Evolutionary conservation across 2,888 invertebrate genomes (phyloP), one percentile per base, ranked within the genome.

Genomic region (Uloborus plumipes): DNA sequence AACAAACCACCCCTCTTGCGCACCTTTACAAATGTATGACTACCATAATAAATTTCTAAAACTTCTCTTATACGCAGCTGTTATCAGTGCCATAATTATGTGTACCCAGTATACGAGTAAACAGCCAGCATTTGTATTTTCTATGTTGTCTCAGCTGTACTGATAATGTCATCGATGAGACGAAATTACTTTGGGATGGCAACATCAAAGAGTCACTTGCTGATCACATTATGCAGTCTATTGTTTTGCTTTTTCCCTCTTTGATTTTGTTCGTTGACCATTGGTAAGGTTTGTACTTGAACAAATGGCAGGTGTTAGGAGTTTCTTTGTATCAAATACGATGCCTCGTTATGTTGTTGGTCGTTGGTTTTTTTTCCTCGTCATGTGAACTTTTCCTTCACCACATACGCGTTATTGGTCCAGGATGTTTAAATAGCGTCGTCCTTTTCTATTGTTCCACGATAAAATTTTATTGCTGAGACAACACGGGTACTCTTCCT

Each of bases 101-200:
- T 39, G 39, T 39, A 39, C 3, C 9, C 39, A 39, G 39, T 39
- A 9, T 39, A 39, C 9, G 9, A 2, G 39, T 6, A 39, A 7
- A 39, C 7, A 39, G 11, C 9, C 39, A 9, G 39, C 39, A 39
- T 39, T 39, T 39, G 39, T 39, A 75, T 67, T 59, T 59, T 61
- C 39, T 39, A 9, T 72, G 72, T 80, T 80, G 79, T 69, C n/a
- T 62, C 79, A 80, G 79, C 79, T 73, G 79, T 69, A 15, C 61
- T 59, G 55, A 55, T 62, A 51, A 69, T 69, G 53, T 22, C 50
- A 22, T 55, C 47, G 51, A 65, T n/a, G 31, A 58, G 64, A 58
- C 49, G 50, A 79, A 72, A 79, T 51, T 66, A 51, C 59, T 51
- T 70, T 22, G 59, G 20, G 64, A 67, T 39, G 39, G 11, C 39